Conservation (phyloP, 2,888 invertebrate genomes). For the Sepiola atlantica region DNA sequence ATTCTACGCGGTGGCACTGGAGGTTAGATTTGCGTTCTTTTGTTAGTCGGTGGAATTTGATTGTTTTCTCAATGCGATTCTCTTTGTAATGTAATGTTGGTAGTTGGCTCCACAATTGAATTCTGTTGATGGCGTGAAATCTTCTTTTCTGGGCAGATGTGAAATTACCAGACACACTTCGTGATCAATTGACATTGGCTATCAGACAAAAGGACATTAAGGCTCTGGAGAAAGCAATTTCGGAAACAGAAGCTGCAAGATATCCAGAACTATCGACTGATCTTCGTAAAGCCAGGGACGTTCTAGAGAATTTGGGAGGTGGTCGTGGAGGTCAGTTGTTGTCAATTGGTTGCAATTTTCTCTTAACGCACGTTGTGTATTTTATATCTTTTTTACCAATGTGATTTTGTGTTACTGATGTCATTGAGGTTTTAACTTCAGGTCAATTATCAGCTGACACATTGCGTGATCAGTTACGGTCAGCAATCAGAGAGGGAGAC, state of each 20-base stretch:
- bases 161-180: slow-evolving; percentile 10
- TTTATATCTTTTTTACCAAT: not conserved
- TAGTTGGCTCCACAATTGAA: not conserved
- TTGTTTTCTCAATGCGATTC: not conserved
- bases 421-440: not conserved
- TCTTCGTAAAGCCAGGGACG: slow-evolving; percentile 5
- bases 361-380: not conserved
- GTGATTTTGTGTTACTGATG: not conserved
- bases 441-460: not conserved
- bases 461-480: not conserved
- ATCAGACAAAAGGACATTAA: not conserved
- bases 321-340: slow-evolving; percentile 21
- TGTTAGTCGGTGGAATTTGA: not conserved
- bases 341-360: not conserved
- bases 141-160: not conserved
- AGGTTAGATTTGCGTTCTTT: not conserved
- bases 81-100: not conserved
- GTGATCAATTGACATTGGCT: not conserved
- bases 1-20: not conserved
- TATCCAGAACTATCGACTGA: not conserved
- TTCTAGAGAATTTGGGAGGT: not conserved
- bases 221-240: not conserved
- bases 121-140: not conserved
- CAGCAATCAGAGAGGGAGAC: not conserved
- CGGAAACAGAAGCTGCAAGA: not conserved